phyloP scores from a whole-genome alignment of 2,888 invertebrate genomes.

The Hirtodrosophila histrioides region DNA sequence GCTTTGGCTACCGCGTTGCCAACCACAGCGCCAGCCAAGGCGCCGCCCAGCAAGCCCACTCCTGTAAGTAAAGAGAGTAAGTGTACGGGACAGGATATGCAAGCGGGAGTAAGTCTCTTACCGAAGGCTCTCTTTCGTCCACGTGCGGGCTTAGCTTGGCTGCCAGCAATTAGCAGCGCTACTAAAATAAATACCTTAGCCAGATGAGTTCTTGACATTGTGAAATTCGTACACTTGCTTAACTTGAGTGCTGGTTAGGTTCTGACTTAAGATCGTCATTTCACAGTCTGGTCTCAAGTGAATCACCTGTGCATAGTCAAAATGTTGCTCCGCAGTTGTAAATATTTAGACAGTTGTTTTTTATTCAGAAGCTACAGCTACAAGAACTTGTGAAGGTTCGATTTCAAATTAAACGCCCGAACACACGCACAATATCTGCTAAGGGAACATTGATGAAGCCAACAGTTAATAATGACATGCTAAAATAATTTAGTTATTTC shows the following conservation, averaged over 20 bases:
- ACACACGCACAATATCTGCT: slow-evolving; percentile 17
- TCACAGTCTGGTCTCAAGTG: slow-evolving; percentile 11
- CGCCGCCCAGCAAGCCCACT: slow-evolving; percentile 58
- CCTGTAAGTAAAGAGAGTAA: slow-evolving; percentile 25
- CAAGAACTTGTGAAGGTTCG: slow-evolving; percentile 35
- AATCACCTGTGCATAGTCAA: slow-evolving; percentile 33
- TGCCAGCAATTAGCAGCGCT: slow-evolving; percentile 34
- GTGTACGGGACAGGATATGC: no score
- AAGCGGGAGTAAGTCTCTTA: slow-evolving; percentile 19
- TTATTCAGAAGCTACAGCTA: slow-evolving; percentile 1
- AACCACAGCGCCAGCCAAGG: slow-evolving; percentile 53
- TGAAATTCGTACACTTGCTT: slow-evolving; percentile 23
- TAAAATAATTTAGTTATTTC: not conserved
- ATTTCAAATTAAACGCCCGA: slow-evolving; percentile 39
- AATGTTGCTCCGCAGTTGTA: slow-evolving; percentile 35
- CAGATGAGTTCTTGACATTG: slow-evolving; percentile 44
- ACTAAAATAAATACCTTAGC: slow-evolving; percentile 39
- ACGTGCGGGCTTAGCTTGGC: slow-evolving; percentile 44
- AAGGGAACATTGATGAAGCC: not conserved
- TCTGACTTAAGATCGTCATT: slow-evolving; percentile 21
- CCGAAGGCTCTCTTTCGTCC: slow-evolving; percentile 61
- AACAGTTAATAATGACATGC: not conserved
- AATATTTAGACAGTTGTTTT: slow-evolving; percentile 60
- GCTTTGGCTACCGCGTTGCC: slow-evolving; percentile 41
- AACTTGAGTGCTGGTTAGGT: not conserved